phyloP scores from a whole-genome alignment of 2,113 vertebrate genomes.

The Furnarius figulus region DNA sequence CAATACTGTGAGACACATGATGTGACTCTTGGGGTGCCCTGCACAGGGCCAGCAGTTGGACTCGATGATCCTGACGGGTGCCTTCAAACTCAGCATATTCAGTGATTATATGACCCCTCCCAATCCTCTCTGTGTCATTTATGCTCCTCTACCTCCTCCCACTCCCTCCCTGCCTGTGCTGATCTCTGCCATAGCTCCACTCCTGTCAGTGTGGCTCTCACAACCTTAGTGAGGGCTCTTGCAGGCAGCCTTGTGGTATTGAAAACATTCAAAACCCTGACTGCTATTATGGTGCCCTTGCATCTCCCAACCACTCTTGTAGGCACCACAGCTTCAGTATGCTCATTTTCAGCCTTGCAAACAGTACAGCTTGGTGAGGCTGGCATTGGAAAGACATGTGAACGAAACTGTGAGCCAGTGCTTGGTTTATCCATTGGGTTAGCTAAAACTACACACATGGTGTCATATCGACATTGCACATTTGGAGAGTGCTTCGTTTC shows the following conservation, averaged over 20 bases:
- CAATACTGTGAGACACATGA: not conserved
- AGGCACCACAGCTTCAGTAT: not conserved
- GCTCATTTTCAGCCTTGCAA: conserved; percentile 1
- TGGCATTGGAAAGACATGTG: not conserved
- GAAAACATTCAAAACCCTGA: not conserved
- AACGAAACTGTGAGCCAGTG: not conserved
- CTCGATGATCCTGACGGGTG: not conserved
- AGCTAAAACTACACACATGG: not conserved
- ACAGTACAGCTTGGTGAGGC: not conserved
- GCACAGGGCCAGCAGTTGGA: not conserved
- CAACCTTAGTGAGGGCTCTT: not conserved
- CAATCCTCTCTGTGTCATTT: not conserved
- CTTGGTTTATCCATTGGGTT: not conserved
- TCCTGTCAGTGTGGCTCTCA: not conserved
- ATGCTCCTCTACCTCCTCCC: not conserved
- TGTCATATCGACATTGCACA: not conserved
- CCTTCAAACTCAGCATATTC: not conserved
- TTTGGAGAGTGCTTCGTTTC: not conserved
- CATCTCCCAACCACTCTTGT: not conserved
- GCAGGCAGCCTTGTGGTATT: not conserved
- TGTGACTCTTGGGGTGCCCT: not conserved
- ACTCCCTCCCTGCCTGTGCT: not conserved
- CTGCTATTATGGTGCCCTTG: not conserved
- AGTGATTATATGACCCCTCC: not conserved
- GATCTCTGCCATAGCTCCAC: not conserved